Evolutionary conservation across 2,797 vertebrate genomes (phyloP), one percentile per base, ranked within the genome.

Genomic region (Oryzias dopingdopingensis): DNA sequence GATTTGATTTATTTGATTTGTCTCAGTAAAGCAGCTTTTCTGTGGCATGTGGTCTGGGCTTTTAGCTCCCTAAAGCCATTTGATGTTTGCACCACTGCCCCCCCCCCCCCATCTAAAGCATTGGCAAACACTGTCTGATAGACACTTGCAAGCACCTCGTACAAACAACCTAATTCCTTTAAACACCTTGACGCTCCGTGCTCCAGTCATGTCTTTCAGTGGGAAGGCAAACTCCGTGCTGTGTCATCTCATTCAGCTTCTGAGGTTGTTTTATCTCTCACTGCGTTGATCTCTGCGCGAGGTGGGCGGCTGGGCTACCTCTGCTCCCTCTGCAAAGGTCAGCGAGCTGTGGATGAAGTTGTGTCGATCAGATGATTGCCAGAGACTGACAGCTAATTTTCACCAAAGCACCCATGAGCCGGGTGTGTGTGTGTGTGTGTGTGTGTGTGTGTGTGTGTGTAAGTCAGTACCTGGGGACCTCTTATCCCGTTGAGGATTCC

Each of bases 281-380:
- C 61, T 18, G 62, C 56, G 70, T 81, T 76, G 79, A 83, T 83
- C 62, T 77, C 66, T 6, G 50, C 5, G 55, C 47, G 52, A 76
- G 68, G 77, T 74, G 76, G 78, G 72, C 54, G 54, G 60, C 67
- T 42, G 42, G 69, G 75, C 55, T 72, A 81, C 62, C 63, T 45
- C 65, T 52, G 70, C 73, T 76, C 63, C 61, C 69, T 65, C 57
- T 24, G 53, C 58, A 89, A 92, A 92, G 90, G 90, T 92, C 89
- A 90, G 76, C 32, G 75, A 81, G 73, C 80, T 53, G 59, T 41
- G 52, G 72, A 86, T 86, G 79, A 84, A 85, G 80, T 70, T 74
- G 75, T 84, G 86, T 78, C 69, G 52, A 86, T 89, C 84, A 76
- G 70, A 80, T 41, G 65, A 70, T 72, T 17, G 53, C 66, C 55